Evolutionary conservation across 2,113 vertebrate species (phyloP).

Genomic region (Nannospalax galili): DNA sequence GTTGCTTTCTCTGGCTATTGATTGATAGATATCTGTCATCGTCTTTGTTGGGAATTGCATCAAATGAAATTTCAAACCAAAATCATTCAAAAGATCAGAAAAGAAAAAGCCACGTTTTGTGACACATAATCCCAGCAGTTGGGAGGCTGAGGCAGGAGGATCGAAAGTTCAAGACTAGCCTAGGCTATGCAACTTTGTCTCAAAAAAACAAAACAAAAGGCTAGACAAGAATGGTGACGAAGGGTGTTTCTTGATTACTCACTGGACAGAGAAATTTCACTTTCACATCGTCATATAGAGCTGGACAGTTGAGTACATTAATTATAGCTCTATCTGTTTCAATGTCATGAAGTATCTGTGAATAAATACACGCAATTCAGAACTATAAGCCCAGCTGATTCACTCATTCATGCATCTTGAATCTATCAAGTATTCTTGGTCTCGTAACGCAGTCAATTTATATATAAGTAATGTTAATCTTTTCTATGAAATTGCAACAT

Average conservation of each 20-base stretch:
- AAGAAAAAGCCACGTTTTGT: not conserved
- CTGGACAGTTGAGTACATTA: constrained; percentile 89
- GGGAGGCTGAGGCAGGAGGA: not conserved
- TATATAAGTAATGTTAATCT: not conserved
- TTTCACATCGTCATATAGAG: constrained; percentile 93
- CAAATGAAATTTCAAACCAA: not conserved
- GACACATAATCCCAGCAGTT: not conserved
- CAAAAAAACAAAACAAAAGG: not conserved
- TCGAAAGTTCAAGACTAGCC: not conserved
- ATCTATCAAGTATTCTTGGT: not conserved
- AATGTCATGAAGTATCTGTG: constrained; percentile 92
- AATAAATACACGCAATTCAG: constrained; percentile 37
- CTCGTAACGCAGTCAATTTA: not conserved
- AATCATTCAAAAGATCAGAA: constrained; percentile 10
- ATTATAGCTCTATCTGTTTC: constrained; percentile 90
- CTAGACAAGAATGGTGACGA: not conserved
- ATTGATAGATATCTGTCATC: not conserved
- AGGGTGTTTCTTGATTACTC: constrained; percentile 81
- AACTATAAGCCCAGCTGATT: not conserved
- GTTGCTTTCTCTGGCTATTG: not conserved
- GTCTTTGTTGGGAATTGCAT: not conserved
- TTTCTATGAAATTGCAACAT: constrained; percentile 25
- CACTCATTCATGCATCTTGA: not conserved
- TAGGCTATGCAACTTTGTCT: not conserved
- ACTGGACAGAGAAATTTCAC: constrained; percentile 95